Base-by-base conservation (phyloP, 2,797 vertebrate genomes). In the Xenopus petersii region DNA sequence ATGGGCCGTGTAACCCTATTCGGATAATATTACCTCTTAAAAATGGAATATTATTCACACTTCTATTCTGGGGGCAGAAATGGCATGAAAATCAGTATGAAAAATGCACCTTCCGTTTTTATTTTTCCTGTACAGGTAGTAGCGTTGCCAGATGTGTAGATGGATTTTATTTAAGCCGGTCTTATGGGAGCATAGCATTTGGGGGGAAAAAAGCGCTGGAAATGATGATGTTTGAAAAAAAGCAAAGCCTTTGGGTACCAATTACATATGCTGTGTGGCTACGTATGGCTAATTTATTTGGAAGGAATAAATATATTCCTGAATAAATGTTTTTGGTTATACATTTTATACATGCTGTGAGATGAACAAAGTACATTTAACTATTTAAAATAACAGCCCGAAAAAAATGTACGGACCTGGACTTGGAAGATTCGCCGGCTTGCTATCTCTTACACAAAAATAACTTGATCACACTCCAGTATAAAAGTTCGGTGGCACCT, bases 241-340 rank as follows among this genome's bases (percentile, higher is more conserved):
- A 84, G 42, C 67, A 73, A 77, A 82, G 67, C 70, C 79, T 81
- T 81, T 72, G 74, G 63, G n/a, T 82, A 85, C 80, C 78, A 77
- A 71, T 84, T 85, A 81, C 67, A 0, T 67, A 74, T 12, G 66
- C 80, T 80, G 71, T 80, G 67, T 81, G 46, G 58, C 36, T 75
- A 73, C 60, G 68, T 62, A 59, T 49, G 26, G 5, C 58, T 82
- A 67, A 55, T 80, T 71, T 71, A 83, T 71, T 78, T 74, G 70
- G 84, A 73, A 80, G 6, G 12, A 16, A 55, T 12, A 55, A 55
- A 55, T 13, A 46, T 30, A 4, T 30, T 30, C 21, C 21, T 66
- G 79, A 82, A 8, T 80, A 70, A 82, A 81, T 80, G 47, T 77
- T 64, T 67, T 81, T 68, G 64, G 56, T 64, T 54, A 15, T 15